These are phyloP conservation scores for Megaceryle torquata DNA, from an alignment of 2,113 vertebrate species.

Conservation along the genomic window DNA sequence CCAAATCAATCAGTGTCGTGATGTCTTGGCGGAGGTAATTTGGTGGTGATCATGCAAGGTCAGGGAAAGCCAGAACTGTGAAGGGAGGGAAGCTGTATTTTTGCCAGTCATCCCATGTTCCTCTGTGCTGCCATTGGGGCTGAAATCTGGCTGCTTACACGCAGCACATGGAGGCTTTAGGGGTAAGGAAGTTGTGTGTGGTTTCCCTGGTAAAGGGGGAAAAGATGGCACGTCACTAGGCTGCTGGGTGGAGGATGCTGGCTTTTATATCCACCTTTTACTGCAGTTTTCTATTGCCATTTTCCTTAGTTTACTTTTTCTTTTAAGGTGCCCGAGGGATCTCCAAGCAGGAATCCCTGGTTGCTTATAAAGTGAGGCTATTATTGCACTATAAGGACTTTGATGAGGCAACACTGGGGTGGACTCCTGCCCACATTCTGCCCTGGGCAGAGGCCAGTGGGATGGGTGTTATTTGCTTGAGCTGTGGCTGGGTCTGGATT, in stretches of 20 bases:
- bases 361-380: rapidly evolving
- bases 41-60: background rate
- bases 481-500: background rate
- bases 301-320: background rate
- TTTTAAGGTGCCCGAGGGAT: background rate
- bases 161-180: background rate
- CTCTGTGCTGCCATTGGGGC: background rate
- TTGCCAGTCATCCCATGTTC: background rate
- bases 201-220: background rate
- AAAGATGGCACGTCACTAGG: rapidly evolving
- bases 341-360: background rate
- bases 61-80: background rate
- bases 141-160: background rate
- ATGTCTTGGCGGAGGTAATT: background rate
- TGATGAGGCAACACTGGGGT: background rate
- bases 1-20: background rate
- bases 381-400: background rate
- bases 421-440: background rate
- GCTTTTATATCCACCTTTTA: background rate
- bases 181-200: rapidly evolving
- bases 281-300: rapidly evolving
- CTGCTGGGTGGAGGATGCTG: background rate
- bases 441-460: rapidly evolving
- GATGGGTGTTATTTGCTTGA: background rate
- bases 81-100: background rate